A percentile compares a stretch with the other conserved stretches of the same genome.
Evolutionary conservation across 2,888 invertebrate genomes (phyloP).

Genomic region (Notodonta dromedarius): DNA sequence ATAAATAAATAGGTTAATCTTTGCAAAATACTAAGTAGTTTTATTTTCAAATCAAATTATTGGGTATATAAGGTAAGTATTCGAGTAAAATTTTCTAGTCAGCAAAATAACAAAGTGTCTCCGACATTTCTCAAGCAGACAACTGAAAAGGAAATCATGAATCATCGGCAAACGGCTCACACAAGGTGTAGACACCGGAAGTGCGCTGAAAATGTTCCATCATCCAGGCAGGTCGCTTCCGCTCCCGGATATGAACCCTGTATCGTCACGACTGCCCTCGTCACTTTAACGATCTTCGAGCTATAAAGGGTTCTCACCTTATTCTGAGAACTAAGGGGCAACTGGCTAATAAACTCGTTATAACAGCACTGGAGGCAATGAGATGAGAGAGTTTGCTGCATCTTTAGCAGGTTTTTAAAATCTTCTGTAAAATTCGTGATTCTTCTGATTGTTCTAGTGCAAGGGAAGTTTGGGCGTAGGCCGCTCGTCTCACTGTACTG

Average conservation of each 20-base stretch:
- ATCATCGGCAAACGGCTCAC: slow-evolving; percentile 51
- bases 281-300: slow-evolving; percentile 43
- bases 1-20: too few relatives aligned
- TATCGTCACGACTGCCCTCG: slow-evolving; percentile 55
- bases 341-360: not conserved
- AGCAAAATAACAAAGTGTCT: slow-evolving; percentile 11
- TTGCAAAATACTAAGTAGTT: not conserved
- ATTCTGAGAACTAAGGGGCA: slow-evolving; percentile 12
- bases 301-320: slow-evolving; percentile 37
- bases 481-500: too few relatives aligned
- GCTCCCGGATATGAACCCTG: slow-evolving; percentile 61
- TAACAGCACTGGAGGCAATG: too few relatives aligned
- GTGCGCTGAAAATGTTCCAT: slow-evolving; percentile 53
- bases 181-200: slow-evolving; percentile 46
- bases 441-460: too few relatives aligned
- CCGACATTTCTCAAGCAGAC: slow-evolving; percentile 22
- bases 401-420: too few relatives aligned
- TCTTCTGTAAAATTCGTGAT: too few relatives aligned
- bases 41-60: not conserved
- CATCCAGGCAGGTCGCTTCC: slow-evolving; percentile 53
- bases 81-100: not conserved
- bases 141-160: slow-evolving; percentile 51
- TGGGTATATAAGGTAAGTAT: not conserved
- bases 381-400: too few relatives aligned
- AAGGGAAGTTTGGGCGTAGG: too few relatives aligned